These are phyloP conservation scores for Rana temporaria DNA, from an alignment of 2,113 vertebrate genomes.

Conservation along the genomic window DNA sequence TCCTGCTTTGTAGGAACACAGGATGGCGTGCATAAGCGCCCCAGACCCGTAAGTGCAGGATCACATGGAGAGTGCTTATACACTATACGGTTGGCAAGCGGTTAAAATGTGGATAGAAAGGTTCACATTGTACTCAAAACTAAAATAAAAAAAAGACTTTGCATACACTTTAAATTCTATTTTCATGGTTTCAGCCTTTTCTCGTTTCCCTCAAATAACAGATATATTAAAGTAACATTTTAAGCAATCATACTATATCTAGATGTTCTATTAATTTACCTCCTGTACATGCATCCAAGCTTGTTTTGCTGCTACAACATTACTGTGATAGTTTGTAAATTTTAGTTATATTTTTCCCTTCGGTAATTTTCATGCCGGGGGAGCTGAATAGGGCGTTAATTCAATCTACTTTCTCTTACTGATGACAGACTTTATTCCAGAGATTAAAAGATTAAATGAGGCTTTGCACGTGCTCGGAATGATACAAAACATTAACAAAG, in stretches of 20 bases:
- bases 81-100: no score
- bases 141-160: no score
- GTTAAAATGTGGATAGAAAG: no score
- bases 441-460: constrained; percentile 72
- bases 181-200: no score
- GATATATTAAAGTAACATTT: no score
- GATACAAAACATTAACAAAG: constrained; percentile 74
- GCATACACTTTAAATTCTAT: no score
- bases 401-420: constrained; percentile 77
- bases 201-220: no score
- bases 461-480: constrained; percentile 73
- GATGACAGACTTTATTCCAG: constrained; percentile 71
- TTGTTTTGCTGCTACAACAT: constrained; percentile 55
- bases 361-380: constrained; percentile 75
- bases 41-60: no score
- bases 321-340: constrained; percentile 69
- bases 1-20: no score
- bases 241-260: neutral
- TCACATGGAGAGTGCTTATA: no score
- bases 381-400: constrained; percentile 74
- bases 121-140: no score
- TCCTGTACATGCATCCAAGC: neutral
- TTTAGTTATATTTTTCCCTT: constrained; percentile 74
- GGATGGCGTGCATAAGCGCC: no score
- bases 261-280: neutral